Conservation (phyloP, 2,113 vertebrate genomes). For the Gymnogyps californianus region DNA sequence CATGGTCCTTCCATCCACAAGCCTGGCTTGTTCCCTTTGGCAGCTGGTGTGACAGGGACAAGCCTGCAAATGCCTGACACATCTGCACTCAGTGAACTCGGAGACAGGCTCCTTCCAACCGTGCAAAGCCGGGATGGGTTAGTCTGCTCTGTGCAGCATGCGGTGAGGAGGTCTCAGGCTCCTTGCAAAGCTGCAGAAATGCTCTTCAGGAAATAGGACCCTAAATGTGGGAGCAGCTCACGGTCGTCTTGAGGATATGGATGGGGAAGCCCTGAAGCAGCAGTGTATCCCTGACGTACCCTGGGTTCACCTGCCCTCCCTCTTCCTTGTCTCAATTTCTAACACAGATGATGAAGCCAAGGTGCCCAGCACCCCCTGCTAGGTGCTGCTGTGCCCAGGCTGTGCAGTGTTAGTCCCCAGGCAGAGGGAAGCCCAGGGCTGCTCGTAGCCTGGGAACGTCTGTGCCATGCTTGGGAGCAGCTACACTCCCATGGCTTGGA, state of each 20-base stretch:
- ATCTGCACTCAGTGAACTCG: rapidly evolving
- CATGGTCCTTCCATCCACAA: background rate
- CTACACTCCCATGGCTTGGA: rapidly evolving
- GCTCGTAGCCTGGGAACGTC: background rate
- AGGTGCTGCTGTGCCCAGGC: background rate
- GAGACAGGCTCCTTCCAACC: rapidly evolving
- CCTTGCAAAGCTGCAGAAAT: background rate
- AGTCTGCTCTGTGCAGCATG: background rate
- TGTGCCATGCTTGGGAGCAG: background rate
- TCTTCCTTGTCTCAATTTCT: background rate
- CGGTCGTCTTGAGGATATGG: background rate
- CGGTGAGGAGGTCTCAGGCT: background rate
- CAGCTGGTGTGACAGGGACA: background rate
- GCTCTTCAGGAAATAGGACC: background rate
- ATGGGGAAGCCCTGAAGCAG: background rate
- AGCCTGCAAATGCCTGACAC: background rate
- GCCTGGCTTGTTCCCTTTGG: background rate
- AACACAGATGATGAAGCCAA: background rate
- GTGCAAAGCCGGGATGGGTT: background rate
- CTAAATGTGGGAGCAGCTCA: background rate
- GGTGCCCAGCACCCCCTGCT: too few relatives aligned
- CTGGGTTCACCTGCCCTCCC: background rate
- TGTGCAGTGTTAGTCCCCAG: background rate
- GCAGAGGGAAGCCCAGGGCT: background rate
- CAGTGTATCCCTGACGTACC: background rate